Evolutionary conservation across 2,113 vertebrate species (phyloP), one percentile per base, ranked within the genome.

Genomic region (Marmota monax): DNA sequence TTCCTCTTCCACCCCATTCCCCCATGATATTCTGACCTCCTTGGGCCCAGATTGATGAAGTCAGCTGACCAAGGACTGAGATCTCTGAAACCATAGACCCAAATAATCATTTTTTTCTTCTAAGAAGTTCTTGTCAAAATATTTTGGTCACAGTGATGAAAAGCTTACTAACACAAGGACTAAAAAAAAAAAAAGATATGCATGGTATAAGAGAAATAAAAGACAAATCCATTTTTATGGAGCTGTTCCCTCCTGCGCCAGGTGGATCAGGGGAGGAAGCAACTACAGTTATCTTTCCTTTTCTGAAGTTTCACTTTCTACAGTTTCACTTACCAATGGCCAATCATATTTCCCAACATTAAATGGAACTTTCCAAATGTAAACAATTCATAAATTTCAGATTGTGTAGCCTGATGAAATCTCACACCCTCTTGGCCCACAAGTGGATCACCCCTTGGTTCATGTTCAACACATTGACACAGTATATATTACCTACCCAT

Each of bases 181-280:
- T 89, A 9, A 9, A 88, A n/a, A 1, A 93, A 85, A 89, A 93
- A 86, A 89, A 58, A 2, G 20, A 42, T 42, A 29, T 32, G 5
- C 14, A 45, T 29, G 5, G 5, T 17, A 4, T 29, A 85, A n/a
- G 4, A 4, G 2, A 84, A 90, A 79, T n/a, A 51, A 56, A 76
- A 61, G 25, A 72, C 9, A 34, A 42, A 45, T 51, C 11, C 3
- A 23, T 53, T 53, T 56, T 7, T 2, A 48, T 84, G 13, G 0
- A 18, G 13, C 9, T n/a, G 0, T 77, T 80, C 20, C 14, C 32
- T 10, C 1, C 13, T 51, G 45, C 4, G 1, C 16, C 4, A 34
- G 32, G 67, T 23, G 7, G 53, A 22, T 84, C 13, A 51, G 14
- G 25, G 6, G 61, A 83, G 7, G 23, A 8, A 85, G 25, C 23